A percentile compares a stretch with the other conserved stretches of the same genome.
phyloP scores from a whole-genome alignment of 2,113 vertebrate genomes.

The Saimiri boliviensis region DNA sequence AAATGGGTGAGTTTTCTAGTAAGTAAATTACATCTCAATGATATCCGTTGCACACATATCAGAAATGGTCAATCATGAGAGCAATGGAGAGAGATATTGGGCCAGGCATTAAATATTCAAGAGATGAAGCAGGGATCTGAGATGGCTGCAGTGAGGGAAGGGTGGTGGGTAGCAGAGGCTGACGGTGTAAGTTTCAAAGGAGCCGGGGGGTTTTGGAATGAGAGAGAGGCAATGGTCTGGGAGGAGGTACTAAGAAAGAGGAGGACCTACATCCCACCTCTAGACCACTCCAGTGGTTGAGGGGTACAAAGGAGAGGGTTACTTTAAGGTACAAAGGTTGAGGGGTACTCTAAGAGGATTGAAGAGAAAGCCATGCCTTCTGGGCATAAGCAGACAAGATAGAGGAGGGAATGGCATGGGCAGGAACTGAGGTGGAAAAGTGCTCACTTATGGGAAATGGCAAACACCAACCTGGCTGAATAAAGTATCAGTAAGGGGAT shows the following conservation, averaged over 20 bases:
- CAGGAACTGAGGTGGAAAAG: neutral
- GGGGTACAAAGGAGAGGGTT: neutral
- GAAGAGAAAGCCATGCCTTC: neutral
- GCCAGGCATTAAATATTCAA: neutral
- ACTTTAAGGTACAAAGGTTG: neutral
- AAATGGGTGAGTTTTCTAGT: neutral
- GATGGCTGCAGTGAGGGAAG: neutral
- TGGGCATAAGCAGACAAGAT: neutral
- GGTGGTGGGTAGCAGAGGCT: neutral
- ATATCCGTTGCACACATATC: neutral
- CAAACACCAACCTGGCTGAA: neutral
- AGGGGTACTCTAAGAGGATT: neutral
- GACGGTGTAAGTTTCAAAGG: neutral
- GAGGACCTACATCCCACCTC: neutral
- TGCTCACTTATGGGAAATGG: neutral
- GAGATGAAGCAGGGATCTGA: neutral
- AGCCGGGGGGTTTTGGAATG: neutral
- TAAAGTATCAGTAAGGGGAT: neutral
- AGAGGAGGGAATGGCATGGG: neutral
- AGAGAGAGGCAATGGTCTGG: neutral
- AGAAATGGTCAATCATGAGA: neutral
- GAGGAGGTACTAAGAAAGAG: neutral
- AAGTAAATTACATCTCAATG: neutral
- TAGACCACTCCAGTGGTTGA: neutral
- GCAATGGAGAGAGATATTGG: neutral